phyloP scores from a whole-genome alignment of 1,140 invertebrate species.

The Lepidostoma basale region DNA sequence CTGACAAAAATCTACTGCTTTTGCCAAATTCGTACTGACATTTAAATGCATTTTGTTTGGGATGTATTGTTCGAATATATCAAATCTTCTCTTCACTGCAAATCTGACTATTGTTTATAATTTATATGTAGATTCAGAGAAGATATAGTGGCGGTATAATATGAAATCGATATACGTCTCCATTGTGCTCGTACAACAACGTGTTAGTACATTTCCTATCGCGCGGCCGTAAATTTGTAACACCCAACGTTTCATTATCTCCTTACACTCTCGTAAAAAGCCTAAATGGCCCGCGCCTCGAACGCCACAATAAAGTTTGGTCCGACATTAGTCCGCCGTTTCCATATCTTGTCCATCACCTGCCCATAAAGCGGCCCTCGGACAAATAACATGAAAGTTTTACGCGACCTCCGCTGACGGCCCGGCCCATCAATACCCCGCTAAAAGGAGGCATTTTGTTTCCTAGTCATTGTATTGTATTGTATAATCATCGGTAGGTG shows the following conservation, averaged over 20 bases:
- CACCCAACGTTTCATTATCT: slow-evolving; percentile 15
- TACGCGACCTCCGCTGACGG: slow-evolving; percentile 2
- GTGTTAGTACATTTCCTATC: slow-evolving; percentile 5
- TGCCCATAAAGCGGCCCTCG: slow-evolving; percentile 12
- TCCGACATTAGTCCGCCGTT: slow-evolving; percentile 5
- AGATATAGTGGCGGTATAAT: too few relatives aligned
- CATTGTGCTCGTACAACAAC: slow-evolving; percentile 1
- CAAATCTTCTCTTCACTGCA: too few relatives aligned
- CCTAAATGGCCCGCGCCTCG: slow-evolving; percentile 4
- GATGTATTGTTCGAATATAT: too few relatives aligned
- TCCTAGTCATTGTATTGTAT: neutral
- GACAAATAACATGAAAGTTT: slow-evolving; percentile 15
- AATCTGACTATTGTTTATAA: too few relatives aligned
- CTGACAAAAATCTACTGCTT: too few relatives aligned
- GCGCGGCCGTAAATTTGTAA: neutral
- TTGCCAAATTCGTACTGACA: too few relatives aligned
- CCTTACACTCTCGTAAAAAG: slow-evolving; percentile 16
- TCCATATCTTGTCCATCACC: slow-evolving; percentile 15
- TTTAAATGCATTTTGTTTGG: too few relatives aligned
- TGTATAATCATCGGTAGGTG: too few relatives aligned
- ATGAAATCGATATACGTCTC: too few relatives aligned
- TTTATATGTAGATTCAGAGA: too few relatives aligned
- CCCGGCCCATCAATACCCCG: slow-evolving; percentile 7
- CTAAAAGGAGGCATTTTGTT: neutral
- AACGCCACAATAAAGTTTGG: slow-evolving; percentile 13